These are phyloP conservation scores for Accipiter virgatus DNA, from an alignment of 2,113 vertebrate genomes.

Conservation along the genomic window DNA sequence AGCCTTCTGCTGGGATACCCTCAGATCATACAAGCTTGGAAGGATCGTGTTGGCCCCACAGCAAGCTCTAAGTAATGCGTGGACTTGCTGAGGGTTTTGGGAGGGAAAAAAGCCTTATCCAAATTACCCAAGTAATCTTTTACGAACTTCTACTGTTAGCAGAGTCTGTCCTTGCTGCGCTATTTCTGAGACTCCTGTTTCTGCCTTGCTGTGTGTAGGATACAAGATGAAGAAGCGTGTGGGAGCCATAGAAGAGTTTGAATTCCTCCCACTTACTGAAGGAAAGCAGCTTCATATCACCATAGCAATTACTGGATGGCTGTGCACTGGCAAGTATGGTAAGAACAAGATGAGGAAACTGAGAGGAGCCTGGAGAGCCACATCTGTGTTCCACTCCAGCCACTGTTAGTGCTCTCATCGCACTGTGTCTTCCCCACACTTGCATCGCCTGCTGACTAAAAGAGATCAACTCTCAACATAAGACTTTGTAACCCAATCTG, in stretches of 20 bases:
- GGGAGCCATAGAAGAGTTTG: slow-evolving; percentile 95
- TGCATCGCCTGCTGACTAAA: neutral
- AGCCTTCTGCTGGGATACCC: neutral
- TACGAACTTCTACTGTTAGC: neutral
- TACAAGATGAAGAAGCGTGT: slow-evolving; percentile 99
- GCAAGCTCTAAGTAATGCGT: neutral
- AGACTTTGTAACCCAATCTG: neutral
- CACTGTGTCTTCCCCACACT: neutral
- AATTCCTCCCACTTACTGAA: slow-evolving; percentile 88
- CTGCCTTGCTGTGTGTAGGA: slow-evolving; percentile 69
- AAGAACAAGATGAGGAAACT: slow-evolving; percentile 29
- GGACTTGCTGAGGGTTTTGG: neutral
- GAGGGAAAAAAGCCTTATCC: neutral
- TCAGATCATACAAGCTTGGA: neutral
- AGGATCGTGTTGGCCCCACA: neutral
- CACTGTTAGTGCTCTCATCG: neutral
- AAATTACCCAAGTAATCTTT: neutral
- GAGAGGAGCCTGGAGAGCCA: neutral
- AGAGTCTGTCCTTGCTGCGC: neutral
- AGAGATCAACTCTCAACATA: rapidly evolving
- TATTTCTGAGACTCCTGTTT: neutral
- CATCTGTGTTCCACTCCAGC: neutral
- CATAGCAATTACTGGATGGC: slow-evolving; percentile 93
- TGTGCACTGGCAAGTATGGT: slow-evolving; percentile 93
- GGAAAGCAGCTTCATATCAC: slow-evolving; percentile 91